A percentile compares a stretch with the other conserved stretches of the same genome.
Evolutionary conservation across 2,797 vertebrate genomes (phyloP).

Genomic region (Dendrocincla fuliginosa): DNA sequence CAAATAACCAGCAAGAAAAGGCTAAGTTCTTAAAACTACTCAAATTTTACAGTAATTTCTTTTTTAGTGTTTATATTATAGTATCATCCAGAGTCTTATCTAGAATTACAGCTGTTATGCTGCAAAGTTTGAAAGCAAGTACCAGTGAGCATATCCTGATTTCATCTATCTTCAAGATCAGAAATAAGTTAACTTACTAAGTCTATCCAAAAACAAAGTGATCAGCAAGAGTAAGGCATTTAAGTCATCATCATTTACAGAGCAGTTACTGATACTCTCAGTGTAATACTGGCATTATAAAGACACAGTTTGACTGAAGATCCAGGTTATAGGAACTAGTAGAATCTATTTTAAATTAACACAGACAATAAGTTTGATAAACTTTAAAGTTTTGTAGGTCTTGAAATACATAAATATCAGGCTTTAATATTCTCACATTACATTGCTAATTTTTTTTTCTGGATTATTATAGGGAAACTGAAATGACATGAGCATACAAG

Average conservation of each 20-base stretch:
- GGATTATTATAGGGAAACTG: neutral
- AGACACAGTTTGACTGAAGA: neutral
- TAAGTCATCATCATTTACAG: neutral
- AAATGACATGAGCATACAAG: neutral
- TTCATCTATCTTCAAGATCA: neutral
- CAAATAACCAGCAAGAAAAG: neutral
- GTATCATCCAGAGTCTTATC: neutral
- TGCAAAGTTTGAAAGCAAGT: neutral
- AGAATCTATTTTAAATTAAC: neutral
- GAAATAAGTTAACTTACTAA: neutral
- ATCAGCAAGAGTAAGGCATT: neutral
- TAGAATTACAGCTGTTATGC: neutral
- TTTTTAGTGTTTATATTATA: neutral
- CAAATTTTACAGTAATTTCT: neutral
- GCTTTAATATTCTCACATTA: neutral
- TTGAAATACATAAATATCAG: neutral
- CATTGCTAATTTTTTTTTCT: neutral
- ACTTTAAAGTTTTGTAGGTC: neutral
- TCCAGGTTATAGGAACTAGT: neutral
- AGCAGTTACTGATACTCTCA: neutral
- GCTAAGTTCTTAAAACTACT: neutral
- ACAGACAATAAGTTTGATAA: neutral
- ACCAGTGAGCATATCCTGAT: neutral
- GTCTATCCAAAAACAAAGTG: neutral
- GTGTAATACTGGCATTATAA: neutral